A percentile compares a stretch with the other conserved stretches of the same genome.
Evolutionary conservation across 2,113 vertebrate genomes (phyloP).

Genomic region (Anarrhichthys ocellatus): DNA sequence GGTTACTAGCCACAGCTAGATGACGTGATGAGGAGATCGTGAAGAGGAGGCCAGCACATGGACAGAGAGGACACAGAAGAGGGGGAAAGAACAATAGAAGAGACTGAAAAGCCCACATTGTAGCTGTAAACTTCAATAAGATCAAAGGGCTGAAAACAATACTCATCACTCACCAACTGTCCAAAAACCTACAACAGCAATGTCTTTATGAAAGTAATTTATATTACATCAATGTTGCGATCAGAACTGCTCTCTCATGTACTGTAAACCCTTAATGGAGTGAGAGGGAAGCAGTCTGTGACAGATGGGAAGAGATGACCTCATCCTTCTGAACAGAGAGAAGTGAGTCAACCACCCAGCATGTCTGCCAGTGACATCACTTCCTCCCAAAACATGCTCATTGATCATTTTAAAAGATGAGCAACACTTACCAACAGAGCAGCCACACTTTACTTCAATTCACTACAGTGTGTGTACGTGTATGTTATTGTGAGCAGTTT

Average conservation of each 20-base stretch:
- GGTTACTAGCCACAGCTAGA: slow-evolving; percentile 71
- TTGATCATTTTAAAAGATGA: slow-evolving; percentile 20
- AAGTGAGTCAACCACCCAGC: slow-evolving; percentile 47
- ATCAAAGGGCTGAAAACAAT: neutral
- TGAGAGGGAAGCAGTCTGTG: slow-evolving; percentile 6
- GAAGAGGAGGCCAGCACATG: slow-evolving; percentile 44
- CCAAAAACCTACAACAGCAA: neutral
- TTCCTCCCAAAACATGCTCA: slow-evolving; percentile 48
- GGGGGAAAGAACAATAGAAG: slow-evolving; percentile 25
- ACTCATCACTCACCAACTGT: neutral
- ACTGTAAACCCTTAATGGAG: neutral
- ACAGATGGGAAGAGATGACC: slow-evolving; percentile 52
- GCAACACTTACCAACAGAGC: neutral
- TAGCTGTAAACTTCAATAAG: neutral
- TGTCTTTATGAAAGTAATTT: neutral
- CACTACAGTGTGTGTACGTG: neutral
- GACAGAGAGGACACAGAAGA: slow-evolving; percentile 27
- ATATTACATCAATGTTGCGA: neutral
- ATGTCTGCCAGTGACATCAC: slow-evolving; percentile 51
- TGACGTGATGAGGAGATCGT: slow-evolving; percentile 50
- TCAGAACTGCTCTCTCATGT: neutral
- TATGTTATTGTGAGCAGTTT: neutral
- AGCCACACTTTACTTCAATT: neutral
- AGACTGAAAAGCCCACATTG: neutral
- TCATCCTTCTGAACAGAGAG: slow-evolving; percentile 64